Evolutionary conservation across 2,797 vertebrate genomes (phyloP).

Genomic region (Threskiornis aethiopicus): DNA sequence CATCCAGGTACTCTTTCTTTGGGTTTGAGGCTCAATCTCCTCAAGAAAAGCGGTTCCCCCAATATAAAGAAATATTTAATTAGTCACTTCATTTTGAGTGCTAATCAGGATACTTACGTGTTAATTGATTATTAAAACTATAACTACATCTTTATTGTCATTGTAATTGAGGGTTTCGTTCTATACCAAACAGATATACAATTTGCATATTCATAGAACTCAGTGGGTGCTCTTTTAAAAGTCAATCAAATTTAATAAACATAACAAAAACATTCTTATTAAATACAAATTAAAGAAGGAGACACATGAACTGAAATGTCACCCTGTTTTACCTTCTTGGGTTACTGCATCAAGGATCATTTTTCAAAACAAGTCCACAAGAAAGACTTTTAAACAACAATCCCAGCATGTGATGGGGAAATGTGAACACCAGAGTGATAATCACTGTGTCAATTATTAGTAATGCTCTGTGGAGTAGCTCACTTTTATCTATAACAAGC

Average conservation of each 20-base stretch:
- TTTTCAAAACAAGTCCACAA: conserved; percentile 42
- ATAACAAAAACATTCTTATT: conserved; percentile 60
- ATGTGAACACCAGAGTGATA: conserved; percentile 35
- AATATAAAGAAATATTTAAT: not conserved
- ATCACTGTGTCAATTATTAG: conserved; percentile 35
- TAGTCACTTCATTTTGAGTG: conserved; percentile 18
- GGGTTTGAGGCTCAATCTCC: not conserved
- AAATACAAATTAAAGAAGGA: conserved; percentile 57
- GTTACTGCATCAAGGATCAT: conserved; percentile 21
- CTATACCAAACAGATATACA: conserved; percentile 37
- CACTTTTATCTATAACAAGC: not conserved
- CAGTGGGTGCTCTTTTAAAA: conserved; percentile 53
- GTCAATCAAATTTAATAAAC: conserved; percentile 55
- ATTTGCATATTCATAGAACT: conserved; percentile 64
- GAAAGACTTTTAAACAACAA: conserved; percentile 51
- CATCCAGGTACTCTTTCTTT: not conserved
- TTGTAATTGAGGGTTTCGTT: conserved; percentile 51
- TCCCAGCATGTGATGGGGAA: conserved; percentile 27
- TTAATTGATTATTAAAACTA: conserved; percentile 65
- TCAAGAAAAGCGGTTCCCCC: not conserved
- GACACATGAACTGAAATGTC: conserved; percentile 19
- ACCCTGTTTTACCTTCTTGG: not conserved
- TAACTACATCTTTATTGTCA: conserved; percentile 54
- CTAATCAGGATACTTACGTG: conserved; percentile 35
- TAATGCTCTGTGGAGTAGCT: conserved; percentile 26